A percentile compares a stretch with the other conserved stretches of the same genome.
These are phyloP conservation scores for Fragum whitleyi DNA, from an alignment of 2,888 invertebrate genomes.

Conservation along the genomic window DNA sequence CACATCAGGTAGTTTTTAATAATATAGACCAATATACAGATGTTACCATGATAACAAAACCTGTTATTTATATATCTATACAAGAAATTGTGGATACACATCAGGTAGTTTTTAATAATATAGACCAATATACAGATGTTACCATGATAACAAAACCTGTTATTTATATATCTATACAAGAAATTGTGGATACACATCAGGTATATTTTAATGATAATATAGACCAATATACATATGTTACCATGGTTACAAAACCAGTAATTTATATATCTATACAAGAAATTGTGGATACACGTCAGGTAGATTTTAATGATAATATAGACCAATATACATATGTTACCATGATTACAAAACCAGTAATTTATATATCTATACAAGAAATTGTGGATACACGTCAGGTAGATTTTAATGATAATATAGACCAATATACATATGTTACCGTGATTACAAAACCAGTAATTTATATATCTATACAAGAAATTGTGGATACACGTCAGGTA, in stretches of 20 bases:
- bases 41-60: slow-evolving; percentile 90
- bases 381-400: slow-evolving; percentile 90
- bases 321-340: slow-evolving; percentile 92
- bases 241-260: slow-evolving; percentile 89
- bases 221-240: slow-evolving; percentile 92
- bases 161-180: slow-evolving; percentile 91
- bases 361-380: slow-evolving; percentile 91
- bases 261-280: slow-evolving; percentile 91
- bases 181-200: slow-evolving; percentile 90
- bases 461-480: slow-evolving; percentile 91
- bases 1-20: slow-evolving; percentile 86
- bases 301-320: slow-evolving; percentile 87
- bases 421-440: slow-evolving; percentile 91
- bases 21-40: slow-evolving; percentile 91
- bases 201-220: slow-evolving; percentile 85
- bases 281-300: slow-evolving; percentile 90
- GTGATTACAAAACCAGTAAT: slow-evolving; percentile 90
- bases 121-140: slow-evolving; percentile 92
- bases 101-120: slow-evolving; percentile 81
- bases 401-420: slow-evolving; percentile 86
- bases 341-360: slow-evolving; percentile 89
- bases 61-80: slow-evolving; percentile 90
- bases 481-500: slow-evolving; percentile 89
- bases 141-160: slow-evolving; percentile 90
- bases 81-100: slow-evolving; percentile 92